phyloP scores from a whole-genome alignment of 2,113 vertebrate genomes.

The Psilopsiagon aymara region DNA sequence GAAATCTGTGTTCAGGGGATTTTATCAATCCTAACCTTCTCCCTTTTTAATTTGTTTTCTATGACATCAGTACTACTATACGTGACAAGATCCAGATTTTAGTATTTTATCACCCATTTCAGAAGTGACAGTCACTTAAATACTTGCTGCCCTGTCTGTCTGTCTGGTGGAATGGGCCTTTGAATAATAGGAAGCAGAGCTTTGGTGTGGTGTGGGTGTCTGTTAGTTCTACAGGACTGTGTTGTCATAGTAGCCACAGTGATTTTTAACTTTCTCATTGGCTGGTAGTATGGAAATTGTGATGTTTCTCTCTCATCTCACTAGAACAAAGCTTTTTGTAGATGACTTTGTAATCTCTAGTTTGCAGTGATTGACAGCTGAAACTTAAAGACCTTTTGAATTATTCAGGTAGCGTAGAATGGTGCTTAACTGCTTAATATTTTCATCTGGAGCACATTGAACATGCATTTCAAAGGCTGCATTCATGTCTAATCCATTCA shows the following conservation, averaged over 20 bases:
- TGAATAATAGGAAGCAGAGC: neutral
- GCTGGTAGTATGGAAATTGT: neutral
- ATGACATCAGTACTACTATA: neutral
- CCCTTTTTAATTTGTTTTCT: conserved; percentile 1
- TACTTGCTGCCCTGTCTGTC: neutral
- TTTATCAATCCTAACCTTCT: conserved; percentile 11
- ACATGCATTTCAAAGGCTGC: neutral
- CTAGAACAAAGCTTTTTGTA: conserved; percentile 15
- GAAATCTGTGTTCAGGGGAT: neutral
- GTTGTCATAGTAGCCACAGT: neutral
- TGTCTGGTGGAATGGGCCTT: neutral
- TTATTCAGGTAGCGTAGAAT: conserved; percentile 29
- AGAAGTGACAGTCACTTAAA: neutral
- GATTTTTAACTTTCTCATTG: neutral
- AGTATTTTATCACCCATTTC: neutral
- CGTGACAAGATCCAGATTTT: neutral
- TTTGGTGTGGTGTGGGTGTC: neutral
- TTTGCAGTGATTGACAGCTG: neutral
- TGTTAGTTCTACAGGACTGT: neutral
- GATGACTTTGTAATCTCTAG: neutral
- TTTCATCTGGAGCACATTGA: conserved; percentile 20
- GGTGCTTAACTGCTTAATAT: neutral
- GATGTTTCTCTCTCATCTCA: conserved; percentile 22
- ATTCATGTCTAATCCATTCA: neutral
- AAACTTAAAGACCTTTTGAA: conserved; percentile 8